Evolutionary conservation across 53 echinoderm and acorn worm species (phyloP).

Genomic region (Temnopleurus reevesii): DNA sequence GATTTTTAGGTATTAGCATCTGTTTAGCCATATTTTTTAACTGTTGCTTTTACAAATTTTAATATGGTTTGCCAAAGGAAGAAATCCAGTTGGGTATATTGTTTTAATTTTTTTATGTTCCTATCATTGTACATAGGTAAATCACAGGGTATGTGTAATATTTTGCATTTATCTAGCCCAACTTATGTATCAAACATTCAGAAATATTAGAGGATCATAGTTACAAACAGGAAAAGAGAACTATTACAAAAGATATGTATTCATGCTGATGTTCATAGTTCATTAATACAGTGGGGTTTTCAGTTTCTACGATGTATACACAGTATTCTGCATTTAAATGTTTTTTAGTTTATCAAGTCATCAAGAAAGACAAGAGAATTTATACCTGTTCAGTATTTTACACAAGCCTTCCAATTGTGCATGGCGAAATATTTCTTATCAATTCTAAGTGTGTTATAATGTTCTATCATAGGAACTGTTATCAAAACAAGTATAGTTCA

Average conservation of each 20-base stretch:
- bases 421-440: not conserved
- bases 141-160: not conserved
- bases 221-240: not conserved
- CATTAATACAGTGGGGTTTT: too few relatives aligned
- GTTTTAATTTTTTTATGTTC: not conserved
- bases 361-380: not conserved
- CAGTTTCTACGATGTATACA: too few relatives aligned
- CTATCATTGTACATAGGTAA: not conserved
- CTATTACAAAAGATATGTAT: not conserved
- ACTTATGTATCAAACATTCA: not conserved
- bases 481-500: not conserved
- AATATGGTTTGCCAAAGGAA: not conserved
- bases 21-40: not conserved
- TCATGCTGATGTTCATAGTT: too few relatives aligned
- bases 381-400: not conserved
- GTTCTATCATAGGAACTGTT: not conserved
- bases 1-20: not conserved
- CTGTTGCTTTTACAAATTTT: not conserved
- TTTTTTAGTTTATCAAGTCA: not conserved
- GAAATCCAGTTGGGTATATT: not conserved
- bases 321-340: too few relatives aligned
- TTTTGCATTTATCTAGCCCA: not conserved
- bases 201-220: not conserved
- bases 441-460: not conserved
- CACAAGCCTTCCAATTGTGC: constrained; percentile 7